Base-by-base conservation (phyloP, 2,888 invertebrate genomes). In the Cordilura impudica region DNA sequence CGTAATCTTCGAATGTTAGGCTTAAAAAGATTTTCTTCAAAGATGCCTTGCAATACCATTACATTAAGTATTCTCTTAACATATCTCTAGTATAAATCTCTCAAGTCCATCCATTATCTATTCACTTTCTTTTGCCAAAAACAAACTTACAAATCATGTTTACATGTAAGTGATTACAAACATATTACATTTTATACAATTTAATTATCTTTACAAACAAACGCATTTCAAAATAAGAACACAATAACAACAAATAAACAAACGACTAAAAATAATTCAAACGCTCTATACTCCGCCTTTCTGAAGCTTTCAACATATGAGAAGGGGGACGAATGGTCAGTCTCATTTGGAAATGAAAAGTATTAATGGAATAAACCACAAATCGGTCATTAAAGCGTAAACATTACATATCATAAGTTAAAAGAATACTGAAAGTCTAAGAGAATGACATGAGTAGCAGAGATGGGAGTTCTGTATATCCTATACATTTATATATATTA, bases 321-420 rank as follows among this genome's bases (percentile, higher is more conserved):
- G n/a, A n/a, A 6, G 23, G 14, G 12, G 39, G 19, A n/a, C 14
- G 21, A 39, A n/a, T n/a, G 26, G 19, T 29, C 53, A 5, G 39
- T 35, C 51, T 47, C 67, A 18, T 66, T 54, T 49, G 31, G 35
- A 21, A 66, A 47, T 31, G 58, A 63, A 73, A 61, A 31, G 51
- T 51, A 73, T 76, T 76, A 76, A 76, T 67, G 74, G 39, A 71
- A 74, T 71, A 74, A 78, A 81, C 81, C 81, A 67, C 81, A 81
- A 81, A 77, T 65, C 77, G 77, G 54, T 56, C 74, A 77, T 67
- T 71, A 74, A 71, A 77, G 66, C 77, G 66, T 58, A 76, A 77
- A 77, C 54, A 70, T 58, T 39, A 31, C 26, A 60, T 16, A 49
- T 49, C 69, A 53, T 54, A 21, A 26, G 29, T 54, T 35, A 67